phyloP scores from a whole-genome alignment of 2,797 vertebrate species.

The Acropternis orthonyx region DNA sequence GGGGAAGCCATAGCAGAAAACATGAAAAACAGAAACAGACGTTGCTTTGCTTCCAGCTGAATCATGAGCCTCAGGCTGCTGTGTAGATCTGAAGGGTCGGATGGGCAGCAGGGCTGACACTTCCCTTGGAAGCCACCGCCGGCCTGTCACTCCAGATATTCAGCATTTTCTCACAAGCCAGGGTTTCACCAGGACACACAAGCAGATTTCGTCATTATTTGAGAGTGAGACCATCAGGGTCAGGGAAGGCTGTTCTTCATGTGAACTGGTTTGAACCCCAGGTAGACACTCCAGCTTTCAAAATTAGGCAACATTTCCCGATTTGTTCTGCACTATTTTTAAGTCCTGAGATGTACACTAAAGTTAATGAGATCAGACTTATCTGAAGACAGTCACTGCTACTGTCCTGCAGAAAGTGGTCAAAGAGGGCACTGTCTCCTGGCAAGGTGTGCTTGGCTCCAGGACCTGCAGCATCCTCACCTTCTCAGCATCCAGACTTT shows the following conservation, averaged over 20 bases:
- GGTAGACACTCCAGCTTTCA: rapidly evolving
- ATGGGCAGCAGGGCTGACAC: background rate
- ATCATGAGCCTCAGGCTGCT: background rate
- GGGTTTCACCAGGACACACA: background rate
- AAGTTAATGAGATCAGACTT: background rate
- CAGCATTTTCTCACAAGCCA: constrained; percentile 7
- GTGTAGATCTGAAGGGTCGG: background rate
- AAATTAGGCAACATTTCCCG: background rate
- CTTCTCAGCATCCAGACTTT: background rate
- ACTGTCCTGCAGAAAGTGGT: background rate
- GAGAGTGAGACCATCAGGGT: background rate
- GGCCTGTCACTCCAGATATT: background rate
- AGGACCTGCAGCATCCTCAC: background rate
- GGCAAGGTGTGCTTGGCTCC: background rate
- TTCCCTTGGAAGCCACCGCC: background rate
- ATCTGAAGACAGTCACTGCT: background rate
- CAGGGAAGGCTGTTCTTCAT: background rate
- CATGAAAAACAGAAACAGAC: background rate
- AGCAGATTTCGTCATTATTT: background rate
- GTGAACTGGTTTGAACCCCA: background rate
- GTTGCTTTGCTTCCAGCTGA: background rate
- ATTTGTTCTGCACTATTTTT: background rate
- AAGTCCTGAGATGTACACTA: background rate
- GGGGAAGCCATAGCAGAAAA: too few species aligned
- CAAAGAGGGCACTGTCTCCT: background rate